Evolutionary conservation across 1,140 invertebrate genomes (phyloP).

Genomic region (Drosophila leontia): DNA sequence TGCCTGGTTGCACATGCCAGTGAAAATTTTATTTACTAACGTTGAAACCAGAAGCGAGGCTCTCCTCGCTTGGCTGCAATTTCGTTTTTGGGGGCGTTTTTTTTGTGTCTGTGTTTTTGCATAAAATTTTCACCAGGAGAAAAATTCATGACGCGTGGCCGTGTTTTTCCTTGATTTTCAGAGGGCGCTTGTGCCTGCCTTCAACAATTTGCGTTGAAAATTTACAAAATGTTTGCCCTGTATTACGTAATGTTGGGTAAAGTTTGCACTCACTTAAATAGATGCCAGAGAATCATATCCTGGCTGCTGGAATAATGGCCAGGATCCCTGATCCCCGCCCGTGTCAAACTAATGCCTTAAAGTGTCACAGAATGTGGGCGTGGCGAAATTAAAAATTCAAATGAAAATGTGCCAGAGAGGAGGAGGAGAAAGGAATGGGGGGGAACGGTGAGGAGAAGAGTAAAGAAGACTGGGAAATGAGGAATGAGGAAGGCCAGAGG

Average conservation of each 20-base stretch:
- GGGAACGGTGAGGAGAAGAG: no score
- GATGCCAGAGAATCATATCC: conserved; percentile 66
- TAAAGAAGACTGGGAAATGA: background rate
- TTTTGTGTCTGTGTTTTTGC: conserved; percentile 44
- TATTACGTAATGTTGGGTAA: conserved; percentile 63
- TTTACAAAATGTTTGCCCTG: conserved; percentile 73
- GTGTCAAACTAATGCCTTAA: conserved; percentile 77
- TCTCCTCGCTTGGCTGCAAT: conserved; percentile 25
- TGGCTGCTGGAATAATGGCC: conserved; percentile 52
- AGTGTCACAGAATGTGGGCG: conserved; percentile 66
- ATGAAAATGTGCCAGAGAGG: conserved; percentile 66
- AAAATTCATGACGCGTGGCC: conserved; percentile 58
- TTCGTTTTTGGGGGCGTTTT: background rate
- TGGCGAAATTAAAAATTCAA: conserved; percentile 78
- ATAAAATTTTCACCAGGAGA: conserved; percentile 64
- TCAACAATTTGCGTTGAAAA: conserved; percentile 76
- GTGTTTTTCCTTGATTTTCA: conserved; percentile 22
- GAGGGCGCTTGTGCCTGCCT: conserved; percentile 34
- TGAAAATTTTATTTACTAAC: conserved; percentile 74
- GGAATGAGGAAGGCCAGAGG: background rate
- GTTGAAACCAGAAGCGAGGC: conserved; percentile 25
- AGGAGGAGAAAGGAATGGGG: background rate
- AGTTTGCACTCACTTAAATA: conserved; percentile 80
- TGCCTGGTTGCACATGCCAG: conserved; percentile 48
- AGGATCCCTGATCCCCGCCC: conserved; percentile 2